A percentile compares a stretch with the other conserved stretches of the same genome.
Conservation (phyloP, 92 coral and sea anemone genomes). For the Epizoanthus ramosus region DNA sequence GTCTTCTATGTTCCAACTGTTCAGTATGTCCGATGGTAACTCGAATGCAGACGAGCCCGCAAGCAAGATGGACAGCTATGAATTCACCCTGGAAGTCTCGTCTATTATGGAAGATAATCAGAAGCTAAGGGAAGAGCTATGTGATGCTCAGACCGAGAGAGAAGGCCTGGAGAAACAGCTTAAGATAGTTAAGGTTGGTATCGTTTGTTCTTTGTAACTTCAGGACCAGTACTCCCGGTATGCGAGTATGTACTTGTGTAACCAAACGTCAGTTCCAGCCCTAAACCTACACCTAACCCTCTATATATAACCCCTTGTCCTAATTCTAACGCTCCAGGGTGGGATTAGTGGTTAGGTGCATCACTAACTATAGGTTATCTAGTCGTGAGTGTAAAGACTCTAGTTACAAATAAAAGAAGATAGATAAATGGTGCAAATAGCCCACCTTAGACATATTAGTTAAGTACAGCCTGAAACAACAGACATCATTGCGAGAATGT, state of each 20-base stretch:
- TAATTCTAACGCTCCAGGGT: too few relatives aligned
- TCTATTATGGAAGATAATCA: constrained; percentile 68
- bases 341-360: too few relatives aligned
- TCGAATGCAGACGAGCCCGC: background rate
- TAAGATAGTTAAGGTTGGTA: constrained; percentile 72
- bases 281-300: too few relatives aligned
- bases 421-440: too few relatives aligned
- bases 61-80: constrained; percentile 24
- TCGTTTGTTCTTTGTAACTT: constrained; percentile 33
- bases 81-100: constrained; percentile 58
- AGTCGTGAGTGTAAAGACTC: too few relatives aligned
- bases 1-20: constrained; percentile 80
- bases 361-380: too few relatives aligned
- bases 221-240: background rate
- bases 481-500: too few relatives aligned
- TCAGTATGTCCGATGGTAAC: constrained; percentile 59
- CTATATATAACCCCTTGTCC: too few relatives aligned
- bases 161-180: constrained; percentile 61
- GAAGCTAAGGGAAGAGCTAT: constrained; percentile 64
- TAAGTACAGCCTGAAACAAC: too few relatives aligned
- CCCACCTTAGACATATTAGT: too few relatives aligned
- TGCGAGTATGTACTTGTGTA: background rate
- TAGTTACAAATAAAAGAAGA: too few relatives aligned
- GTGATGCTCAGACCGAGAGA: constrained; percentile 54
- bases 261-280: background rate